Conservation (phyloP, 30 jellyfish, hydroid and myxozoan genomes). For the Hydra vulgaris region DNA sequence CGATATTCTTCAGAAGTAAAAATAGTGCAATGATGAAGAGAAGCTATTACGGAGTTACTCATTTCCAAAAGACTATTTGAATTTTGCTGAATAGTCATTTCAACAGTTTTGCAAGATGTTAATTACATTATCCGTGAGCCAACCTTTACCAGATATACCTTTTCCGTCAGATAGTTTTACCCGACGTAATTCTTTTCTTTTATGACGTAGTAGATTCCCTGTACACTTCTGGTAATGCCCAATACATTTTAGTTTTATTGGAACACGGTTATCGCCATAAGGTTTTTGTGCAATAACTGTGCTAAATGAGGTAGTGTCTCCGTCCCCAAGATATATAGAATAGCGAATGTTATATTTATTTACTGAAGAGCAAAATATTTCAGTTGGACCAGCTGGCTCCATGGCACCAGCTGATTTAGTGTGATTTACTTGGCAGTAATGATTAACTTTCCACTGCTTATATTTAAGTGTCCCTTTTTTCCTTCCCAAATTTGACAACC, state of each 20-base stretch:
- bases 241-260: constrained; percentile 31
- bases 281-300: neutral
- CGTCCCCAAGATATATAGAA: constrained; percentile 14
- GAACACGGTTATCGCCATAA: constrained; percentile 4
- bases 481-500: constrained; percentile 35
- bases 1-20: constrained; percentile 23
- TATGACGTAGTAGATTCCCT: constrained; percentile 24
- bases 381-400: constrained; percentile 16
- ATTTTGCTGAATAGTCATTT: constrained; percentile 28
- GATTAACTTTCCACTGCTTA: constrained; percentile 4
- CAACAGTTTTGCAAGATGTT: constrained; percentile 33
- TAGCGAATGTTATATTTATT: neutral
- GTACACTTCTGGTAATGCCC: constrained; percentile 39
- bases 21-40: constrained; percentile 32
- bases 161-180: constrained; percentile 22
- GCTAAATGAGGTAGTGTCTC: neutral
- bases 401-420: constrained; percentile 14
- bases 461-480: neutral
- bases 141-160: constrained; percentile 25
- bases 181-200: constrained; percentile 17
- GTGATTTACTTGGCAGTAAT: constrained; percentile 9
- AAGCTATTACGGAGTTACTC: constrained; percentile 32
- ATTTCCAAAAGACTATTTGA: constrained; percentile 24
- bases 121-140: constrained; percentile 40
- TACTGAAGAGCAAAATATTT: neutral